A percentile compares a stretch with the other conserved stretches of the same genome.
These are phyloP conservation scores for Nyctibius bracteatus DNA, from an alignment of 2,113 vertebrate genomes.

Conservation along the genomic window DNA sequence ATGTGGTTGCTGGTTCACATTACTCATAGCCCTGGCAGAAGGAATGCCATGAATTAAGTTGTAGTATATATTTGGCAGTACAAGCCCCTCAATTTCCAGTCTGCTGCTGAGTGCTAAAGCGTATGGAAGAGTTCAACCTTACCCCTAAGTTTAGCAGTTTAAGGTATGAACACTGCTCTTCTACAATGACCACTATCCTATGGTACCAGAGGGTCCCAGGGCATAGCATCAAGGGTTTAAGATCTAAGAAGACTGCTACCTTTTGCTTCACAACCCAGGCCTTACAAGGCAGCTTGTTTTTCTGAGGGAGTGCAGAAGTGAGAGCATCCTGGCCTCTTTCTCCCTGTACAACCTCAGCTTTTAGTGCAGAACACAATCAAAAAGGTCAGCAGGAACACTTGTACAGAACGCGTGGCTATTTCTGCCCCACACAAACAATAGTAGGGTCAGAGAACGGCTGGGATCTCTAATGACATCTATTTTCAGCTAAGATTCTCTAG, in stretches of 20 bases:
- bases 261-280: not conserved
- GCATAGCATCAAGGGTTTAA: not conserved
- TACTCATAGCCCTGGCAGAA: not conserved
- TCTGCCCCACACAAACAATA: not conserved
- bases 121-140: not conserved
- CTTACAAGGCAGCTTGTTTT: not conserved
- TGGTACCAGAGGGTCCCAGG: rapidly evolving
- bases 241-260: not conserved
- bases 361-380: not conserved
- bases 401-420: not conserved
- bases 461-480: slow-evolving; percentile 54
- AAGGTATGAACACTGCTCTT: not conserved
- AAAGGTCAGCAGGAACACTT: not conserved
- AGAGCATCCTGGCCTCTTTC: not conserved
- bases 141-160: not conserved
- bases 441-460: slow-evolving; percentile 15
- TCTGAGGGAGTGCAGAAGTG: not conserved
- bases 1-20: not conserved
- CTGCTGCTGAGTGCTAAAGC: not conserved
- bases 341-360: not conserved
- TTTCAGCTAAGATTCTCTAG: slow-evolving; percentile 48
- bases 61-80: not conserved
- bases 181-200: not conserved
- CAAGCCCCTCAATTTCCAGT: not conserved
- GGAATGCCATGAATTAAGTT: not conserved